Evolutionary conservation across 2,888 invertebrate genomes (phyloP).

Genomic region (Eupithecia subumbrata): DNA sequence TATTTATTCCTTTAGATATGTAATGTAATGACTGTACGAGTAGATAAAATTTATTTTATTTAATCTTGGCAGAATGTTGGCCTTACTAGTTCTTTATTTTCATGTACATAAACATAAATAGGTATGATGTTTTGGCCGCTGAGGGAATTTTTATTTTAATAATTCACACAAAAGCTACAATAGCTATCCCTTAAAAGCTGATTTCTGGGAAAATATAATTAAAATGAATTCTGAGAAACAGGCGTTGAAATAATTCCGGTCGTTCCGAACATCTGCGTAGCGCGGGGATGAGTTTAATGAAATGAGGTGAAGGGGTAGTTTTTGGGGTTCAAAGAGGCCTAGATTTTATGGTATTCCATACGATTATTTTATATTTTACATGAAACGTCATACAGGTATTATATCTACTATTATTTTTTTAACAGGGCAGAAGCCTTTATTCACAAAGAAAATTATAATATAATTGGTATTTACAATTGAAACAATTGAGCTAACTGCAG

Average conservation of each 20-base stretch:
- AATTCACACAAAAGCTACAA: background rate
- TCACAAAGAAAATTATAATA: too few species aligned
- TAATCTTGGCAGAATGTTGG: too few species aligned
- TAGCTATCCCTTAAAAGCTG: background rate
- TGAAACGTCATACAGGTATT: background rate
- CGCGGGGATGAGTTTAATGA: conserved; percentile 38
- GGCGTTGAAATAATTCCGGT: conserved; percentile 19
- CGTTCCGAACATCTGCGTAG: conserved; percentile 20
- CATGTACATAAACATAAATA: background rate
- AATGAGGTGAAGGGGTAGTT: conserved; percentile 29
- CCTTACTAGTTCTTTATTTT: background rate
- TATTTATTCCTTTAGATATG: background rate
- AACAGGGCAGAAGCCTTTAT: too few species aligned
- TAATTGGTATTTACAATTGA: too few species aligned
- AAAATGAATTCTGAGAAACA: conserved; percentile 8
- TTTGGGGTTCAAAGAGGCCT: background rate
- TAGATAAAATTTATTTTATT: background rate
- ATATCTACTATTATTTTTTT: too few species aligned
- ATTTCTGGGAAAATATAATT: conserved; percentile 7
- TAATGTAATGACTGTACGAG: background rate
- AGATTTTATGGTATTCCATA: background rate
- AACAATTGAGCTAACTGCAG: too few species aligned
- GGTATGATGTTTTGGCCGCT: background rate
- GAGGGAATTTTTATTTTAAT: background rate
- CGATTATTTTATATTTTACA: background rate